phyloP scores from a whole-genome alignment of 2,888 invertebrate species.

The Archips crataeganus region DNA sequence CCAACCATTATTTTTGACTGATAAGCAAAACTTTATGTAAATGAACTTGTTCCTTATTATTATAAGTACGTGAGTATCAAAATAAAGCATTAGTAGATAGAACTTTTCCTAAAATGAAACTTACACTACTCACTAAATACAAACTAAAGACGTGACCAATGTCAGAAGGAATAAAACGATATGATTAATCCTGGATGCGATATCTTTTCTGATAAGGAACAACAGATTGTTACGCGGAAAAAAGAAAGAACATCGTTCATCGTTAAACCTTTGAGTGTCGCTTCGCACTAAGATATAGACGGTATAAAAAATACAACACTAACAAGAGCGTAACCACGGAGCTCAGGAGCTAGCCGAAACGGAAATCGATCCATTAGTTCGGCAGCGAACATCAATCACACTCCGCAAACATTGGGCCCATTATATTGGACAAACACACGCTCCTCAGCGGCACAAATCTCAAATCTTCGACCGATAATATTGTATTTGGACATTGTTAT shows the following conservation, averaged over 20 bases:
- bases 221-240: background rate
- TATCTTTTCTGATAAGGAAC: background rate
- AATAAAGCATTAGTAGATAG: too few species aligned
- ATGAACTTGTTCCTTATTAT: background rate
- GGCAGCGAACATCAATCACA: conserved; percentile 73
- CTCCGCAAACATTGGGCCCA: conserved; percentile 71
- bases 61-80: background rate
- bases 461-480: conserved; percentile 62
- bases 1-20: conserved; percentile 48
- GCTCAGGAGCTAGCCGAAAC: conserved; percentile 43
- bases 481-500: conserved; percentile 31
- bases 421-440: conserved; percentile 73
- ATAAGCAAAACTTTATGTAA: background rate
- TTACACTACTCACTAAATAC: too few species aligned
- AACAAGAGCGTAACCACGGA: conserved; percentile 41
- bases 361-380: conserved; percentile 73
- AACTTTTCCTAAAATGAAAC: too few species aligned
- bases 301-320: conserved; percentile 10
- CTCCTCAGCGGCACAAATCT: conserved; percentile 59
- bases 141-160: too few species aligned
- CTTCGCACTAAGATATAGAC: conserved; percentile 2
- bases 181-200: background rate
- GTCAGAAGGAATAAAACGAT: background rate
- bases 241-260: background rate
- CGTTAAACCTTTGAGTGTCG: conserved; percentile 5